Conservation (phyloP, 2,113 vertebrate genomes). For the Excalfactoria chinensis region DNA sequence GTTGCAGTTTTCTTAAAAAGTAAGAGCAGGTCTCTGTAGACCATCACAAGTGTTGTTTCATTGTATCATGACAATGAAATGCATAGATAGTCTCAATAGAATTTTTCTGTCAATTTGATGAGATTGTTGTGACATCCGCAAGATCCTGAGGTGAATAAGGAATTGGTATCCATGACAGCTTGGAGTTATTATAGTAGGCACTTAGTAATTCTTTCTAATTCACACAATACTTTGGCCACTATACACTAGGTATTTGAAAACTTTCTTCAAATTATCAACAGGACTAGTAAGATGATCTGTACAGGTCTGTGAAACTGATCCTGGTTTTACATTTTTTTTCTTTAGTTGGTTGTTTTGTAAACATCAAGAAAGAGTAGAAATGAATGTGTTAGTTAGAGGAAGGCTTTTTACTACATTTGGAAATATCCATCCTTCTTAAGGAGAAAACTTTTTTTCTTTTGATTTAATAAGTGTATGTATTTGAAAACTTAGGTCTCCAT, state of each 20-base stretch:
- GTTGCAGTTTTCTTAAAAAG: not conserved
- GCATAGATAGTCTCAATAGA: not conserved
- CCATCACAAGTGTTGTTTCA: not conserved
- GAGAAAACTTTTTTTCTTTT: not conserved
- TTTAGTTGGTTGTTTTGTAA: not conserved
- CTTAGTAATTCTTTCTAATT: not conserved
- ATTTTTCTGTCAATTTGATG: not conserved
- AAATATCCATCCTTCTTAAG: not conserved
- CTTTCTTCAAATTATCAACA: not conserved
- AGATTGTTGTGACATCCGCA: conserved; percentile 2
- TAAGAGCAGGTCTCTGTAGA: not conserved
- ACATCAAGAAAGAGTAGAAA: not conserved
- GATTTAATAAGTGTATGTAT: not conserved
- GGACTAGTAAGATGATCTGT: not conserved
- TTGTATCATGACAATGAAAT: not conserved
- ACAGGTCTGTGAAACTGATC: not conserved
- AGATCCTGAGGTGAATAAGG: not conserved
- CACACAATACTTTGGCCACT: not conserved
- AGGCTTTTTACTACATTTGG: not conserved
- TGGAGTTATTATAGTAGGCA: not conserved
- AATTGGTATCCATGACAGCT: not conserved
- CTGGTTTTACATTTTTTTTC: not conserved
- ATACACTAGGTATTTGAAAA: not conserved
- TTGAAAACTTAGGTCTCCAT: not conserved
- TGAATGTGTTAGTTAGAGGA: not conserved